Percentiles rank a stretch among this genome's conserved stretches.
phyloP scores from a whole-genome alignment of 2,797 vertebrate species.

The Urophycis tenuis region DNA sequence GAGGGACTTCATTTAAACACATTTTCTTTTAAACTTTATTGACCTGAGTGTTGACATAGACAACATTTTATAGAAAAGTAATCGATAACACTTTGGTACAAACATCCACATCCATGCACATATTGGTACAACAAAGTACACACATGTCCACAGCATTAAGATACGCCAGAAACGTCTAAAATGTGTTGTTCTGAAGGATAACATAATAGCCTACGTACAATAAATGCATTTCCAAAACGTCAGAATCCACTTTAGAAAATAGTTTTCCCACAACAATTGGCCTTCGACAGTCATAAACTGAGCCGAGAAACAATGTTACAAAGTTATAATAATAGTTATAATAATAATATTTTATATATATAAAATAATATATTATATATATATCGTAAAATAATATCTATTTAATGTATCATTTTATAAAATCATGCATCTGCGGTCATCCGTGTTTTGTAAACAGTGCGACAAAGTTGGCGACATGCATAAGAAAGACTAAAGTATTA shows the following conservation, averaged over 20 bases:
- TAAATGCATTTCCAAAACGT: conserved; percentile 65
- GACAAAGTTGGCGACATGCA: conserved; percentile 74
- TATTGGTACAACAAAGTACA: conserved; percentile 57
- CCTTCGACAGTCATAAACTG: neutral
- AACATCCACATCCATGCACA: conserved; percentile 61
- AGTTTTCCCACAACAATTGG: conserved; percentile 5
- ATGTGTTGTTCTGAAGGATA: conserved; percentile 66
- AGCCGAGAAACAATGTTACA: conserved; percentile 49
- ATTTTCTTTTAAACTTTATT: conserved; percentile 67
- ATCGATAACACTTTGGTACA: conserved; percentile 61
- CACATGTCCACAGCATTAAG: conserved; percentile 68
- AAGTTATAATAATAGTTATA: conserved; percentile 43
- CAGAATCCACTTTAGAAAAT: conserved; percentile 18
- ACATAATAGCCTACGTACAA: conserved; percentile 81
- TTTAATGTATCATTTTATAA: conserved; percentile 23
- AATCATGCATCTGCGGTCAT: conserved; percentile 60
- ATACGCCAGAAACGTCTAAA: conserved; percentile 64
- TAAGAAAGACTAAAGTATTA: conserved; percentile 28
- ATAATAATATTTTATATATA: neutral
- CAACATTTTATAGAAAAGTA: conserved; percentile 73
- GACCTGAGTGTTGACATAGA: conserved; percentile 77
- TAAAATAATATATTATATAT: conserved; percentile 14
- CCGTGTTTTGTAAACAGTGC: conserved; percentile 61
- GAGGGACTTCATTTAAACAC: conserved; percentile 4
- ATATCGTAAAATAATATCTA: conserved; percentile 18